phyloP scores from a whole-genome alignment of 2,888 invertebrate genomes.

The Caenorhabditis afra region DNA sequence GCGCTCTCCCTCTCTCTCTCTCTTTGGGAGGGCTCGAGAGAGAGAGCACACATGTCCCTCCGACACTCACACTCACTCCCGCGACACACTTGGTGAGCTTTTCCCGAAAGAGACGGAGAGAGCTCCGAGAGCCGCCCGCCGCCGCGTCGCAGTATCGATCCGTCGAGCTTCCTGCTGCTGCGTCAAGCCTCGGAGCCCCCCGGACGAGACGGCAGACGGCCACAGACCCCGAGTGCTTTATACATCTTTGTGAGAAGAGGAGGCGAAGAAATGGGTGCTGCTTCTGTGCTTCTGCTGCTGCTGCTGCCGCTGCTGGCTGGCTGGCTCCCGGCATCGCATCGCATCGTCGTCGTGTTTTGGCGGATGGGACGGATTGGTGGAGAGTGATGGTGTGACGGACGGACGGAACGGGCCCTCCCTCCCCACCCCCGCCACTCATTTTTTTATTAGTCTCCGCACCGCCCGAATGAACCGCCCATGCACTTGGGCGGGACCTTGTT shows the following conservation, averaged over 20 bases:
- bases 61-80: slow-evolving; percentile 22
- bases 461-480: slow-evolving; percentile 13
- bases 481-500: slow-evolving; percentile 27
- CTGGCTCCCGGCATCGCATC: slow-evolving; percentile 29
- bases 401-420: slow-evolving; percentile 27
- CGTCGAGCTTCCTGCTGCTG: slow-evolving; percentile 49
- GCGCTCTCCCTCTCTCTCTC: slow-evolving; percentile 23
- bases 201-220: slow-evolving; percentile 49
- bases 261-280: slow-evolving; percentile 33
- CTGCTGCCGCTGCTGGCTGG: slow-evolving; percentile 1
- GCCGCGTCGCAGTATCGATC: slow-evolving; percentile 46
- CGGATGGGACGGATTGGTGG: slow-evolving; percentile 56
- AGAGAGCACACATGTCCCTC: slow-evolving; percentile 48
- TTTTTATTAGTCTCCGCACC: slow-evolving; percentile 44
- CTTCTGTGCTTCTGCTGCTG: slow-evolving; percentile 11
- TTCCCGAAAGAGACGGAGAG: slow-evolving; percentile 52
- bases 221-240: slow-evolving; percentile 43
- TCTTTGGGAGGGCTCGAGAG: slow-evolving; percentile 12
- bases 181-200: slow-evolving; percentile 36
- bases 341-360: slow-evolving; percentile 51
- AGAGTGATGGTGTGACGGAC: slow-evolving; percentile 58
- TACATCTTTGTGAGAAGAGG: slow-evolving; percentile 50
- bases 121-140: slow-evolving; percentile 40
- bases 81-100: slow-evolving; percentile 51
- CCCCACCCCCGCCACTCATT: slow-evolving; percentile 23